Evolutionary conservation across 2,113 vertebrate species (phyloP).

Genomic region (Hyperopisus bebe): DNA sequence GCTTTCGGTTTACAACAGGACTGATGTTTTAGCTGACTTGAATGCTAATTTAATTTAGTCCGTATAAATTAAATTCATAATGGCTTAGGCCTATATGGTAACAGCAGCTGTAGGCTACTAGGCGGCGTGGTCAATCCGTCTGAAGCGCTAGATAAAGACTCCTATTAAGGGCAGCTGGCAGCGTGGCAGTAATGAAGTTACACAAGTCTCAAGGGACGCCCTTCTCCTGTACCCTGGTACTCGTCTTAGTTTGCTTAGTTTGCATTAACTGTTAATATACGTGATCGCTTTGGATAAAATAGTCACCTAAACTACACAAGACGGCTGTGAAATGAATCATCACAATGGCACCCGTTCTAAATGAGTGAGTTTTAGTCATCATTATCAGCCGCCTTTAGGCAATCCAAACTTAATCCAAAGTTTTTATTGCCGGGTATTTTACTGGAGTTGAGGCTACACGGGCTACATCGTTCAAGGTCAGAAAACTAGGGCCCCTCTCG

Average conservation of each 20-base stretch:
- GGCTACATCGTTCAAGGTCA: neutral
- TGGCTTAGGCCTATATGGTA: neutral
- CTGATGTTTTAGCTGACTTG: neutral
- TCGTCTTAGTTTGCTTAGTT: neutral
- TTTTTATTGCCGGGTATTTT: neutral
- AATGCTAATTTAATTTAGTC: neutral
- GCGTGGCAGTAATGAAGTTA: neutral
- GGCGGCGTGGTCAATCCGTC: conserved; percentile 2
- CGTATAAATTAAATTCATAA: neutral
- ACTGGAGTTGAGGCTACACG: neutral
- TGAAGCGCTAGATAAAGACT: neutral
- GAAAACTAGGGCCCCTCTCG: neutral
- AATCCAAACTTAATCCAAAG: neutral
- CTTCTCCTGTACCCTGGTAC: neutral
- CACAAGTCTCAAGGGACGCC: neutral
- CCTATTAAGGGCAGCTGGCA: neutral
- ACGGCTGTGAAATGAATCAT: neutral
- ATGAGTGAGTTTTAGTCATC: neutral
- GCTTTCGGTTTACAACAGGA: neutral
- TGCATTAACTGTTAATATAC: neutral
- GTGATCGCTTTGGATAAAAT: neutral
- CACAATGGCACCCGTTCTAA: neutral
- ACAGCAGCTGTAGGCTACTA: neutral
- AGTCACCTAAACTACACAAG: neutral
- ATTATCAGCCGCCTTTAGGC: neutral